Evolutionary conservation across 2,113 vertebrate species (phyloP).

Genomic region (Lepus americanus): DNA sequence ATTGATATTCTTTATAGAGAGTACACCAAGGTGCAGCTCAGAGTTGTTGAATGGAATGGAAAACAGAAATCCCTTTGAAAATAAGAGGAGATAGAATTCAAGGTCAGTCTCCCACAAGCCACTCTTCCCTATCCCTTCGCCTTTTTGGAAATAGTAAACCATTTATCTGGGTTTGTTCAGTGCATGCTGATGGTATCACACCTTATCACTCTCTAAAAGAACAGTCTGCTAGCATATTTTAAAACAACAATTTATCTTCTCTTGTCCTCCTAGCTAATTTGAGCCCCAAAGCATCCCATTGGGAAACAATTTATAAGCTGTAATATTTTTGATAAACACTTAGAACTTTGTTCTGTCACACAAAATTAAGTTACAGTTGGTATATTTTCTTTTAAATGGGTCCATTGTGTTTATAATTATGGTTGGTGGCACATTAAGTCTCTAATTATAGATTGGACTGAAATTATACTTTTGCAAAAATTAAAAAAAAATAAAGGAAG

Average conservation of each 20-base stretch:
- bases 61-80: conserved; percentile 87
- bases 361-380: conserved; percentile 68
- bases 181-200: conserved; percentile 78
- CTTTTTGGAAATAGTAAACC: conserved; percentile 86
- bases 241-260: conserved; percentile 84
- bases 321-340: conserved; percentile 76
- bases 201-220: conserved; percentile 79
- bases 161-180: conserved; percentile 87
- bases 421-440: no score
- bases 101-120: conserved; percentile 88
- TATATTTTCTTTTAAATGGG: neutral
- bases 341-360: conserved; percentile 68
- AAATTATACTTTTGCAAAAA: no score
- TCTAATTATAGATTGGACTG: no score
- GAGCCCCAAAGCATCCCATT: conserved; percentile 68
- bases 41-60: conserved; percentile 86
- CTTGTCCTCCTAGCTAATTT: conserved; percentile 81
- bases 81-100: conserved; percentile 89
- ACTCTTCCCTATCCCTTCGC: conserved; percentile 79
- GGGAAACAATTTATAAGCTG: conserved; percentile 80
- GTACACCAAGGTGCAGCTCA: conserved; percentile 83
- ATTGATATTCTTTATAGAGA: conserved; percentile 88
- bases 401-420: neutral
- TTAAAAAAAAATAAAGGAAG: no score
- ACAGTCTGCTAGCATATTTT: conserved; percentile 80